These are phyloP conservation scores for Platichthys flesus DNA, from an alignment of 2,113 vertebrate species.

Conservation along the genomic window DNA sequence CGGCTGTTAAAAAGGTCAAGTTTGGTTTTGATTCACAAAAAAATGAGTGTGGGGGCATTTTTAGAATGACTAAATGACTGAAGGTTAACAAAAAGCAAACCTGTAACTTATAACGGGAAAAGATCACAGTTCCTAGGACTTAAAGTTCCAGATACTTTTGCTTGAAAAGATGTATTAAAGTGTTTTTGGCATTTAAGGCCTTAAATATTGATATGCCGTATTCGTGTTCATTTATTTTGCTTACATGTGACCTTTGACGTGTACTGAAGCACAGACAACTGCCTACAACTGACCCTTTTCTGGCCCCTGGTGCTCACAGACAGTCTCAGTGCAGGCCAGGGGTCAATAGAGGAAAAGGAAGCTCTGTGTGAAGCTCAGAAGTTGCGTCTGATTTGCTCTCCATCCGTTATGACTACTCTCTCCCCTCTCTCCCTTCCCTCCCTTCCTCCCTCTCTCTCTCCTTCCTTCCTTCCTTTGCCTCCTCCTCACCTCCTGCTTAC, in stretches of 20 bases:
- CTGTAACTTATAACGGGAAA: background rate
- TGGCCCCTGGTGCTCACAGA: slow-evolving; percentile 9
- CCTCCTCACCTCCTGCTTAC: slow-evolving; percentile 49
- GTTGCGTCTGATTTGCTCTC: slow-evolving; percentile 62
- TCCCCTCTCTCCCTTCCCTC: slow-evolving; percentile 66
- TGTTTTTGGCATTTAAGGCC: too few relatives aligned
- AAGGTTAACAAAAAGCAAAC: background rate
- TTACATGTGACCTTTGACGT: background rate
- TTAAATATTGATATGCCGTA: too few relatives aligned
- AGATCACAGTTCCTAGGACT: too few relatives aligned
- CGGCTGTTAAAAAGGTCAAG: background rate
- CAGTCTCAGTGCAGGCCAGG: slow-evolving; percentile 31
- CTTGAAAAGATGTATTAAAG: too few relatives aligned
- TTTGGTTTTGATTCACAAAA: too few relatives aligned
- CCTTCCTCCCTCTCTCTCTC: slow-evolving; percentile 53
- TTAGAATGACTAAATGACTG: background rate
- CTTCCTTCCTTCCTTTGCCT: slow-evolving; percentile 31
- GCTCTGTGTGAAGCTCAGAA: slow-evolving; percentile 48
- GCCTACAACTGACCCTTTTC: background rate
- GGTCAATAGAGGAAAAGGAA: slow-evolving; percentile 75
- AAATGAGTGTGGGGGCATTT: too few relatives aligned
- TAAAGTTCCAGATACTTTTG: too few relatives aligned
- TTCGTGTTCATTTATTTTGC: background rate
- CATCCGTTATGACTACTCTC: slow-evolving; percentile 59
- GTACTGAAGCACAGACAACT: background rate